A percentile compares a stretch with the other conserved stretches of the same genome.
Conservation (phyloP, 2,888 invertebrate genomes). For the Congeria kusceri region DNA sequence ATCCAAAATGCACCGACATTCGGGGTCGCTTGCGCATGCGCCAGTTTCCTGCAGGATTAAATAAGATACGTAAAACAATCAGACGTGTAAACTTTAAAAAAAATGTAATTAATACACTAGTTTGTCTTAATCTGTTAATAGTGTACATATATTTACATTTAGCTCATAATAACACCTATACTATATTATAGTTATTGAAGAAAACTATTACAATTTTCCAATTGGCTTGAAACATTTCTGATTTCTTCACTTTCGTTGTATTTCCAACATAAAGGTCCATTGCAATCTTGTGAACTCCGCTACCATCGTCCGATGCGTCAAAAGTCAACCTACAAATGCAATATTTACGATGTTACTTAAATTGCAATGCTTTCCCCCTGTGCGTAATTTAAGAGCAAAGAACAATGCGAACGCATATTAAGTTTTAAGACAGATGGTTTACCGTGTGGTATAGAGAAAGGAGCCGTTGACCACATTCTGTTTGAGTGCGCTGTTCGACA, state of each 20-base stretch:
- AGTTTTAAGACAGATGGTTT: too few species aligned
- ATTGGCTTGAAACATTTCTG: conserved; percentile 7
- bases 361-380: too few species aligned
- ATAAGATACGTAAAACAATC: too few species aligned
- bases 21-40: conserved; percentile 6
- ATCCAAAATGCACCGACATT: conserved; percentile 26
- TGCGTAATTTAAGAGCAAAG: too few species aligned
- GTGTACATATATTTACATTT: not conserved
- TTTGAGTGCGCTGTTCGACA: not conserved
- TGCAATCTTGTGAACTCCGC: conserved; percentile 35
- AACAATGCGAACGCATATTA: too few species aligned
- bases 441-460: conserved; percentile 34
- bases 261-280: conserved; percentile 14
- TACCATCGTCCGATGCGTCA: conserved; percentile 22
- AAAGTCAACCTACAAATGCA: conserved; percentile 25
- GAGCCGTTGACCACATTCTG: conserved; percentile 12
- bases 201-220: conserved; percentile 16
- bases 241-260: not conserved
- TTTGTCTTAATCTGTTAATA: not conserved
- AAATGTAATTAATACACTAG: too few species aligned
- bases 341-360: not conserved
- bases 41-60: conserved; percentile 4
- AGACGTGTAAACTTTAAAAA: too few species aligned
- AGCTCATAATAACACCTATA: not conserved
- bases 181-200: not conserved